Evolutionary conservation across 2,113 vertebrate genomes (phyloP), one percentile per base, ranked within the genome.

Genomic region (Ophiodon elongatus): DNA sequence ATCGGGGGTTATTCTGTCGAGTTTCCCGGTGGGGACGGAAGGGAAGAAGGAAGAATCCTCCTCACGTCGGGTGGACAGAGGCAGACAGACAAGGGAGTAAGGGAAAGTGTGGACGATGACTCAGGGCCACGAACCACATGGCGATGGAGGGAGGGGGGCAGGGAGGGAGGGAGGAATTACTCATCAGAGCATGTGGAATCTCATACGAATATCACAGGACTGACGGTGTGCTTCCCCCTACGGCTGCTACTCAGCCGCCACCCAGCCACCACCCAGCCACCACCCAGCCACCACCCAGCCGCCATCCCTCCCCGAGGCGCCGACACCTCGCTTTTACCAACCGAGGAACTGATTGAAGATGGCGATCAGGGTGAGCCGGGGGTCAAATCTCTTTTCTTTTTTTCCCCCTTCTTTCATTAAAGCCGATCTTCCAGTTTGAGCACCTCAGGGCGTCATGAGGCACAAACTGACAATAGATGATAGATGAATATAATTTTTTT

Each of bases 161-260:
- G 90, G 62, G 92, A 94, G 82, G 93, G 93, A 92, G 92, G 82
- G 93, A 96, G 95, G 94, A 95, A 94, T 98, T 97, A 96, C 96
- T 98, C 97, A 97, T 95, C 92, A 95, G 94, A 95, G 96, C 96
- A 95, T 93, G 93, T 96, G 96, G 96, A 97, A 96, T 97, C 96
- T 96, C 96, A 96, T 95, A 93, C 74, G 80, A 91, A 94, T 96
- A 95, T 96, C 97, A 97, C 96, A 97, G 96, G 97, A 97, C 96
- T 95, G 95, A 94, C 94, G 85, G 87, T 57, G 83, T 90, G 86
- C 84, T 88, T 92, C 86, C 86, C 19, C 92, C 70, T 82, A 74
- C 57, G 71, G 81, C 82, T 79, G 76, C 75, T 85, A 41, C 84
- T 88, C 64, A 60, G 59, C 73, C 39, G 15, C 62, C 50, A 27